phyloP scores from a whole-genome alignment of 2,797 vertebrate genomes.

The Ataeniobius toweri region DNA sequence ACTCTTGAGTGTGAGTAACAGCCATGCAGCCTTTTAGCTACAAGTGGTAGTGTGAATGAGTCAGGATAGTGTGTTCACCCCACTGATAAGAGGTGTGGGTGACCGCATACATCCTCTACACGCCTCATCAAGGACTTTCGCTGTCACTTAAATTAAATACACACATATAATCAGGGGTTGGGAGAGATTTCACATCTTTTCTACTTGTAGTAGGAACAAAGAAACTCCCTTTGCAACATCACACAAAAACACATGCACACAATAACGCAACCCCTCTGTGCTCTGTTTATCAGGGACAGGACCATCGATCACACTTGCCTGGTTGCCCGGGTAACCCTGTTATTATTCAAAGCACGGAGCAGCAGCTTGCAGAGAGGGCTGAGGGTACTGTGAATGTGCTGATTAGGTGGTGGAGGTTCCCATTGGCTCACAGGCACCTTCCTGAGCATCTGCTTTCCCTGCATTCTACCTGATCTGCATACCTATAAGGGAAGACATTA shows the following conservation, averaged over 20 bases:
- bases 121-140: slow-evolving; percentile 40
- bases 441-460: slow-evolving; percentile 47
- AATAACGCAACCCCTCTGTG: slow-evolving; percentile 31
- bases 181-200: slow-evolving; percentile 41
- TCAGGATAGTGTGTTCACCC: slow-evolving; percentile 41
- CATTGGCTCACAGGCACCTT: slow-evolving; percentile 60
- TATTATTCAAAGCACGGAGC: slow-evolving; percentile 81
- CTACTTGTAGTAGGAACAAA: slow-evolving; percentile 55
- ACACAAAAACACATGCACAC: slow-evolving; percentile 14
- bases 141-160: slow-evolving; percentile 36
- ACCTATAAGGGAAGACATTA: slow-evolving; percentile 43
- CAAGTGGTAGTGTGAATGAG: slow-evolving; percentile 41
- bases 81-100: slow-evolving; percentile 10
- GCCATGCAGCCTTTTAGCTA: slow-evolving; percentile 12
- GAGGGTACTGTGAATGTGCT: slow-evolving; percentile 24
- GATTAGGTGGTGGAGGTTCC: slow-evolving; percentile 64
- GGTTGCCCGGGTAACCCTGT: slow-evolving; percentile 83
- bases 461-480: slow-evolving; percentile 60
- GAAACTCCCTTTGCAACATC: slow-evolving; percentile 53
- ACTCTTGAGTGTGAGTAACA: slow-evolving; percentile 49
- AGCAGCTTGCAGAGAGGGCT: slow-evolving; percentile 63
- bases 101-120: slow-evolving; percentile 18
- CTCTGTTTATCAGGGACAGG: slow-evolving; percentile 74
- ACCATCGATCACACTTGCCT: slow-evolving; percentile 78
- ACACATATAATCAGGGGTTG: slow-evolving; percentile 12